Conservation (phyloP, 30 jellyfish, hydroid and myxozoan genomes). For the Nemopilema nomurai region DNA sequence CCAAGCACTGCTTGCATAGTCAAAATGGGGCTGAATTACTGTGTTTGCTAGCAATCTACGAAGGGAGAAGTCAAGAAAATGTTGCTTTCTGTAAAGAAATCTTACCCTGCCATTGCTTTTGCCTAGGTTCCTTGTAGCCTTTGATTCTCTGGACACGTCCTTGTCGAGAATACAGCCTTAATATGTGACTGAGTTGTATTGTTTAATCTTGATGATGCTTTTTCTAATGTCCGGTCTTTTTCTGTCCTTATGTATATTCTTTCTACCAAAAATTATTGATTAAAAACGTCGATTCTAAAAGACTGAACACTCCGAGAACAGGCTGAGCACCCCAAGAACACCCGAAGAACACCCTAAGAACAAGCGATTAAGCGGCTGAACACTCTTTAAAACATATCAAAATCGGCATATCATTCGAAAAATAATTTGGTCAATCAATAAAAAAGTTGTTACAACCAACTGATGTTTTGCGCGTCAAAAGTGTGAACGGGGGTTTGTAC, state of each 20-base stretch:
- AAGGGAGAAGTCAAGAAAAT: constrained; percentile 18
- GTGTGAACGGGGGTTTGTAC: no score
- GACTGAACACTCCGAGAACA: background rate
- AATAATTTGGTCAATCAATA: no score
- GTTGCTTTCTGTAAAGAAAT: constrained; percentile 16
- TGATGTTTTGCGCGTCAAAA: no score
- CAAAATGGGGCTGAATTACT: constrained; percentile 46
- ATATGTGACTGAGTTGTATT: constrained; percentile 1
- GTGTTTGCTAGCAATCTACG: constrained; percentile 39
- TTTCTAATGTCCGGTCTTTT: background rate
- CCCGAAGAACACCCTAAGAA: no score
- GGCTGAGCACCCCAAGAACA: background rate
- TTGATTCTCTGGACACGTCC: constrained; percentile 18
- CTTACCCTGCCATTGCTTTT: constrained; percentile 5
- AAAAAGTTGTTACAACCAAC: no score
- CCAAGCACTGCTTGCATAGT: constrained; percentile 41
- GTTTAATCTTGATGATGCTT: constrained; percentile 14
- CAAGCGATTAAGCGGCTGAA: no score
- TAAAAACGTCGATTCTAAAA: background rate
- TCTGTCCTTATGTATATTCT: background rate
- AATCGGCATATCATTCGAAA: no score
- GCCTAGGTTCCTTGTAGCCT: constrained; percentile 9
- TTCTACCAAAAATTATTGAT: background rate
- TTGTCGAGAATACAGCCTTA: constrained; percentile 14
- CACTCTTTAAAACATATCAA: no score